These are phyloP conservation scores for Bufo gargarizans DNA, from an alignment of 2,113 vertebrate genomes.

Conservation along the genomic window DNA sequence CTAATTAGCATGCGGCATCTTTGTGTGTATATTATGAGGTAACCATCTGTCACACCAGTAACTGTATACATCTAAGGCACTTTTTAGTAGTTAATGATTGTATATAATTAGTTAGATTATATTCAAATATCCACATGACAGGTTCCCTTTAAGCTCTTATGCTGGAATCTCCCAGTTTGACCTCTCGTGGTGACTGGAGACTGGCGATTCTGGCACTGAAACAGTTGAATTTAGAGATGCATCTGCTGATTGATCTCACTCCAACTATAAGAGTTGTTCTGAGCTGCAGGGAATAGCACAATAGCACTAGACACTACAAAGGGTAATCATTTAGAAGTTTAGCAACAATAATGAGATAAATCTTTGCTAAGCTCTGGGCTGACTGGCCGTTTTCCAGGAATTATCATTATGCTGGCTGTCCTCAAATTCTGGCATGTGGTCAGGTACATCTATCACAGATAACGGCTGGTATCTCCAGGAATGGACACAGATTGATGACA, in stretches of 20 bases:
- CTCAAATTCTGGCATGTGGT: background rate
- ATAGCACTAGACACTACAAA: background rate
- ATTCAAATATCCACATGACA: no score
- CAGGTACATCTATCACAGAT: background rate
- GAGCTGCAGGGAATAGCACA: background rate
- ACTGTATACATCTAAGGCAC: no score
- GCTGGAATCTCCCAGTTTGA: background rate
- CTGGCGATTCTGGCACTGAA: background rate
- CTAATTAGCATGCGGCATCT: no score
- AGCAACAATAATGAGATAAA: slow-evolving; percentile 18
- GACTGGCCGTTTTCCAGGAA: slow-evolving; percentile 24
- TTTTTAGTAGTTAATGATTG: no score
- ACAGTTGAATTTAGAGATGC: background rate
- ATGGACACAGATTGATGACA: background rate
- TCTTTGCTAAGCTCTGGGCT: background rate
- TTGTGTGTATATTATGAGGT: no score
- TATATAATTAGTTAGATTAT: no score
- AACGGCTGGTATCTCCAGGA: background rate
- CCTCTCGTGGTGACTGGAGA: background rate
- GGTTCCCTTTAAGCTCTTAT: background rate
- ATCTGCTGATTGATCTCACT: slow-evolving; percentile 10
- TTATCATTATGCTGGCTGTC: background rate
- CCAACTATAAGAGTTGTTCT: background rate
- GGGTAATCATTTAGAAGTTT: background rate
- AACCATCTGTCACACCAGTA: no score